These are phyloP conservation scores for Zaprionus obscuricornis DNA, from an alignment of 2,888 invertebrate genomes.

Conservation along the genomic window DNA sequence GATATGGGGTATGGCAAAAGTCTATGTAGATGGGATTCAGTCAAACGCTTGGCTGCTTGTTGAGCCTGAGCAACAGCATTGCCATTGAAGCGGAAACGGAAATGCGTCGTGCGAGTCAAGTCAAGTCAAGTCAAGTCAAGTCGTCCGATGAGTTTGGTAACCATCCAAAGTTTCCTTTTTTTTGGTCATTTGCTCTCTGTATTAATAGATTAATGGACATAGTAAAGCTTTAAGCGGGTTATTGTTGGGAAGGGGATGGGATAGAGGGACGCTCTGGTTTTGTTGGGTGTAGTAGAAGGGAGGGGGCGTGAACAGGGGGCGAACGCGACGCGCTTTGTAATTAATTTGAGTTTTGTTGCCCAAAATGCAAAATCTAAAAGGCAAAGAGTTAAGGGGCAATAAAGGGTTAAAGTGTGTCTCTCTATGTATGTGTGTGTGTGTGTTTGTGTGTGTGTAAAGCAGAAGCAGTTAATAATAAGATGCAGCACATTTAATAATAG, in stretches of 20 bases:
- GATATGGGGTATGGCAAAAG: background rate
- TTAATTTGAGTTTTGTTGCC: slow-evolving; percentile 41
- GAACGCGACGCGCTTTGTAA: slow-evolving; percentile 35
- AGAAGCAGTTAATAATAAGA: slow-evolving; percentile 65
- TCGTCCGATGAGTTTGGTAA: no score
- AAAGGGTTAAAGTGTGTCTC: background rate
- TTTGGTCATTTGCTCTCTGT: slow-evolving; percentile 28
- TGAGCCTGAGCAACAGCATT: slow-evolving; percentile 36
- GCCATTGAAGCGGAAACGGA: slow-evolving; percentile 76
- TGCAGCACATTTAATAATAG: slow-evolving; percentile 74
- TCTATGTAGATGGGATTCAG: slow-evolving; percentile 6
- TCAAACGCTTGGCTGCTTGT: slow-evolving; percentile 31
- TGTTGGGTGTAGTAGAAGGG: background rate
- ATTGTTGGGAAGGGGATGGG: background rate
- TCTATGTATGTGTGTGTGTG: background rate
- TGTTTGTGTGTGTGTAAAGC: background rate
- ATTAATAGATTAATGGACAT: slow-evolving; percentile 71
- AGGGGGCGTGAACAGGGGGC: slow-evolving; percentile 28
- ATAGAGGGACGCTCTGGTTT: no score
- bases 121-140: slow-evolving; percentile 11
- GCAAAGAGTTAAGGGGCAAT: background rate
- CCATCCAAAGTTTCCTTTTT: slow-evolving; percentile 22
- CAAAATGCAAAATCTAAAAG: no score
- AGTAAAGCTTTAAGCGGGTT: slow-evolving; percentile 21
- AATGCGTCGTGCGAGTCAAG: slow-evolving; percentile 56